Evolutionary conservation across 2,113 vertebrate species (phyloP).

Genomic region (Tringa solitaria): DNA sequence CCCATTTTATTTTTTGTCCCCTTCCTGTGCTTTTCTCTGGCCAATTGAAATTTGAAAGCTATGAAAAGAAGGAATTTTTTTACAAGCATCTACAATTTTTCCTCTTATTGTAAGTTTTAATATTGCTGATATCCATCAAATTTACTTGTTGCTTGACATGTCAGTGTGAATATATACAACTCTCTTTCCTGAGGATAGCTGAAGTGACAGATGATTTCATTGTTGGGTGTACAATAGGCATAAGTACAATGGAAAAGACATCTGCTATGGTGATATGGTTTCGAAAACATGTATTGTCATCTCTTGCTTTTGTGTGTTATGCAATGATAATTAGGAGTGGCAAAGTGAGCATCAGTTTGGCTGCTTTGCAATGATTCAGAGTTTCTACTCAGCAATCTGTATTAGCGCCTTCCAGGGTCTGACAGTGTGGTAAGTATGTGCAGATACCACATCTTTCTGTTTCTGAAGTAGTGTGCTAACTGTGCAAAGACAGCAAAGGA

Average conservation of each 20-base stretch:
- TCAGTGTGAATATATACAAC: slow-evolving; percentile 23
- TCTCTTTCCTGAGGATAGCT: slow-evolving; percentile 17
- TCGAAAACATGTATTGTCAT: slow-evolving; percentile 13
- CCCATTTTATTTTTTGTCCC: neutral
- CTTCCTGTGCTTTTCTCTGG: neutral
- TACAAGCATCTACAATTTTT: neutral
- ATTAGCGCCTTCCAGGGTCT: neutral
- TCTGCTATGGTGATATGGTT: slow-evolving; percentile 26
- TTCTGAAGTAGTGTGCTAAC: neutral
- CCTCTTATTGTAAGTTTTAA: neutral
- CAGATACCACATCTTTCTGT: neutral
- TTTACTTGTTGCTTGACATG: slow-evolving; percentile 20
- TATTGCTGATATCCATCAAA: neutral
- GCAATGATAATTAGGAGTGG: slow-evolving; percentile 21
- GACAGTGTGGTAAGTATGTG: neutral
- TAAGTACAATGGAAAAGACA: slow-evolving; percentile 34
- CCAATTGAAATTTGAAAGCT: neutral
- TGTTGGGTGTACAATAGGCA: slow-evolving; percentile 25
- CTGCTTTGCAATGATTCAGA: neutral
- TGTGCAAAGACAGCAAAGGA: neutral
- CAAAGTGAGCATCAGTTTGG: neutral
- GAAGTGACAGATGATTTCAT: slow-evolving; percentile 48
- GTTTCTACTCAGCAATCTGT: neutral
- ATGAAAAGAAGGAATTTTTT: neutral
- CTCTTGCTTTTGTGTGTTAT: neutral